These are phyloP conservation scores for Caenorhabditis elegans DNA, from an alignment of 1,140 invertebrate species.

Conservation along the genomic window DNA sequence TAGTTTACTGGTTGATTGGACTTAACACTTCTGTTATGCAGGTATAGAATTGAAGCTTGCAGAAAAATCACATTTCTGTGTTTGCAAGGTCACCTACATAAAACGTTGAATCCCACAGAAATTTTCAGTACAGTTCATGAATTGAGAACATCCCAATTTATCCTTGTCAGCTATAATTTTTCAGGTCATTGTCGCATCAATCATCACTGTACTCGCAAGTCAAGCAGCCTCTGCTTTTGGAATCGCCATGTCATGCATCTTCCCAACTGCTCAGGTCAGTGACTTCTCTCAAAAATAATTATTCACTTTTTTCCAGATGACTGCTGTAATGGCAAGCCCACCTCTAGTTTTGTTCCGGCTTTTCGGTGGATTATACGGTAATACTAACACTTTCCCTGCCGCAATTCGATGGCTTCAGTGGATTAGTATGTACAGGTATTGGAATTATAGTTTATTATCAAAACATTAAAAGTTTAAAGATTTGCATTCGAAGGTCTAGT, in stretches of 20 bases:
- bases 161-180: too few species aligned
- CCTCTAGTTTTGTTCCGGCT: constrained; percentile 60
- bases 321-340: constrained; percentile 54
- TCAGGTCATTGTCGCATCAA: constrained; percentile 43
- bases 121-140: too few species aligned
- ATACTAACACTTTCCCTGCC: constrained; percentile 56
- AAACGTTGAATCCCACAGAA: too few species aligned
- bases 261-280: constrained; percentile 53
- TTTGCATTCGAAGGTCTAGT: constrained; percentile 64
- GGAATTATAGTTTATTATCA: neutral
- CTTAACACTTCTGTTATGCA: constrained; percentile 48
- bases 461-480: constrained; percentile 42
- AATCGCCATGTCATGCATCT: constrained; percentile 60
- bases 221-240: constrained; percentile 65
- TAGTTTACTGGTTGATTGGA: constrained; percentile 61
- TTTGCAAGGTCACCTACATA: too few species aligned
- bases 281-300: constrained; percentile 51
- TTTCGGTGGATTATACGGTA: constrained; percentile 65
- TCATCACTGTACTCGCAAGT: constrained; percentile 60
- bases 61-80: neutral
- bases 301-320: neutral
- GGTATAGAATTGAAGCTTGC: constrained; percentile 34
- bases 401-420: constrained; percentile 64
- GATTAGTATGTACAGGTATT: constrained; percentile 61
- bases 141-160: too few species aligned